Evolutionary conservation across 2,113 vertebrate species (phyloP), one percentile per base, ranked within the genome.

Genomic region (Phylloscopus trochilus): DNA sequence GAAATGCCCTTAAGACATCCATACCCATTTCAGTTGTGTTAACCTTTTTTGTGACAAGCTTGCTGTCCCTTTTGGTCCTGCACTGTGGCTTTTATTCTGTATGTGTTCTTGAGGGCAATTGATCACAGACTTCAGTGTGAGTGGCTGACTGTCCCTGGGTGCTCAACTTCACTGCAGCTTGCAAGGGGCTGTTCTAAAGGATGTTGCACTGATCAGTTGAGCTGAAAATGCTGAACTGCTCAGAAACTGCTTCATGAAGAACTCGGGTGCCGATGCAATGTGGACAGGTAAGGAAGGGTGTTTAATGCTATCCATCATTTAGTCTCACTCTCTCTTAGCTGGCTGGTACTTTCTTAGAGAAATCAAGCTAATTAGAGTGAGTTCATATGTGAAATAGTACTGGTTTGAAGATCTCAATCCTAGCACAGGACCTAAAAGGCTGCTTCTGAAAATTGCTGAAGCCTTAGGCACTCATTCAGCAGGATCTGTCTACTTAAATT

Each of bases 201-300:
- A 4, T 49, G 12, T 21, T 31, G 51, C 31, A 22, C 41, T 67
- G 27, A 24, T 58, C 23, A 69, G 31, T 23, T 80, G 12, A 92
- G 30, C 78, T 94, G 62, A n/a, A 87, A 89, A 73, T 56, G 46
- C 44, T 78, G 35, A 91, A 14, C 51, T 84, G 12, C 52, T 60
- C 46, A 77, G 55, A 64, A 68, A 23, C 14, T 4, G 18, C 19
- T 49, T 72, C 3, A 8, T 46, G 4, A 53, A 22, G 46, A 53
- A 2, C 35, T 51, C 11, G 7, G 11, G 16, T 62, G n/a, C 47
- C 0, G 0, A 15, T 73, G 59, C 4, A 0, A 4, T 19, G 30
- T 37, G 77, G 30, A 22, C 44, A 68, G 49, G 22, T 55, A 35
- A 56, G 33, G 66, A 64, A 64, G 11, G 16, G 46, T n/a, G 14